Percentiles rank a stretch among this genome's conserved stretches.
Conservation (phyloP, 2,113 vertebrate genomes). For the Malurus cyaneus region DNA sequence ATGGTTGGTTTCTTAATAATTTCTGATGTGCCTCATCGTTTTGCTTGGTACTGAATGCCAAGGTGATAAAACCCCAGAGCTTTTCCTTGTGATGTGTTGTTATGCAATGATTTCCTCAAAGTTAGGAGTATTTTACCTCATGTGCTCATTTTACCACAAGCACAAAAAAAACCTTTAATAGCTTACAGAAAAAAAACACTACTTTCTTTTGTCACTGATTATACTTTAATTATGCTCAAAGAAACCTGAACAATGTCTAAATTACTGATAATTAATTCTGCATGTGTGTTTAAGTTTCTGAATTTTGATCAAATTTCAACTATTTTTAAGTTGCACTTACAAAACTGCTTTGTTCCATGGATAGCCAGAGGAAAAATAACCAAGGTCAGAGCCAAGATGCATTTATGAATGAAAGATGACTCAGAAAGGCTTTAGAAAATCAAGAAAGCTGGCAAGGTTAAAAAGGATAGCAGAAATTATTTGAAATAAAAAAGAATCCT, state of each 20-base stretch:
- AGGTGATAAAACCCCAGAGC: too few relatives aligned
- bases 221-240: background rate
- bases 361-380: background rate
- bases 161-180: background rate
- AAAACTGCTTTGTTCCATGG: background rate
- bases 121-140: too few relatives aligned
- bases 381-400: background rate
- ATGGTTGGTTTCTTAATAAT: too few relatives aligned
- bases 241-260: background rate
- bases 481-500: background rate
- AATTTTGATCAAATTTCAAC: background rate
- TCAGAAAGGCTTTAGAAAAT: background rate
- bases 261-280: background rate
- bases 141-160: too few relatives aligned
- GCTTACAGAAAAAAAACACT: background rate
- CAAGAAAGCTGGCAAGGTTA: constrained; percentile 3
- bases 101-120: too few relatives aligned
- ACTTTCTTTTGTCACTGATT: background rate
- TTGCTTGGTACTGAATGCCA: too few relatives aligned
- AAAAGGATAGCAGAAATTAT: background rate
- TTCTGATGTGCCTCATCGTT: too few relatives aligned
- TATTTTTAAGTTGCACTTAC: background rate
- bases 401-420: constrained; percentile 19
- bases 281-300: background rate
- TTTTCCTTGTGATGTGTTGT: too few relatives aligned